These are phyloP conservation scores for Thera britannica DNA, from an alignment of 2,888 invertebrate genomes.

Conservation along the genomic window DNA sequence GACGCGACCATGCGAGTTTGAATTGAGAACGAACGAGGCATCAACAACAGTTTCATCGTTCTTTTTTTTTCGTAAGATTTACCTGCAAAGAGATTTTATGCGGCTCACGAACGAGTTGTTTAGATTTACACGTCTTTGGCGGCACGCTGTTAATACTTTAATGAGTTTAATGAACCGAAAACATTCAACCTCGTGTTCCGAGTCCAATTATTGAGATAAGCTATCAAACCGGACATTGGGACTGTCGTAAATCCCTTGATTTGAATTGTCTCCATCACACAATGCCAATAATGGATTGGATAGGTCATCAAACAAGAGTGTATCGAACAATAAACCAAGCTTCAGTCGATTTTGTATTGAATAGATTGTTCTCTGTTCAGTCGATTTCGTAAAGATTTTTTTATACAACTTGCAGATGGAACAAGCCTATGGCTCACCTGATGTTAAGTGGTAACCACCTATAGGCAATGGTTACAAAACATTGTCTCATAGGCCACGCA, in stretches of 20 bases:
- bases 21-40: background rate
- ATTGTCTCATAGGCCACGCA: too few species aligned
- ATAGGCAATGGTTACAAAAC: too few species aligned
- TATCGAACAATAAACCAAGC: constrained; percentile 1
- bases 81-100: constrained; percentile 12
- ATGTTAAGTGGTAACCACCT: too few species aligned
- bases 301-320: background rate
- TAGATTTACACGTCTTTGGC: constrained; percentile 3
- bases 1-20: background rate
- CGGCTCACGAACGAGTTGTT: constrained; percentile 9
- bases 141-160: constrained; percentile 3
- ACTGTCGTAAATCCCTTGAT: background rate
- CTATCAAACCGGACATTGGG: background rate
- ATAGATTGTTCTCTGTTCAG: background rate
- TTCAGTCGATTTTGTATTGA: background rate
- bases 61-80: constrained; percentile 6
- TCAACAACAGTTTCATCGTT: background rate
- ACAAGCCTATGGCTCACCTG: too few species aligned
- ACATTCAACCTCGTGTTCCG: background rate
- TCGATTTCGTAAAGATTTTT: too few species aligned
- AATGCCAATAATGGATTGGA: constrained; percentile 5
- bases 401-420: too few species aligned
- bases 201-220: constrained; percentile 1
- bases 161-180: constrained; percentile 17
- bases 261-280: background rate